Evolutionary conservation across 2,888 invertebrate genomes (phyloP), one percentile per base, ranked within the genome.

Genomic region (Nesidiocoris tenuis): DNA sequence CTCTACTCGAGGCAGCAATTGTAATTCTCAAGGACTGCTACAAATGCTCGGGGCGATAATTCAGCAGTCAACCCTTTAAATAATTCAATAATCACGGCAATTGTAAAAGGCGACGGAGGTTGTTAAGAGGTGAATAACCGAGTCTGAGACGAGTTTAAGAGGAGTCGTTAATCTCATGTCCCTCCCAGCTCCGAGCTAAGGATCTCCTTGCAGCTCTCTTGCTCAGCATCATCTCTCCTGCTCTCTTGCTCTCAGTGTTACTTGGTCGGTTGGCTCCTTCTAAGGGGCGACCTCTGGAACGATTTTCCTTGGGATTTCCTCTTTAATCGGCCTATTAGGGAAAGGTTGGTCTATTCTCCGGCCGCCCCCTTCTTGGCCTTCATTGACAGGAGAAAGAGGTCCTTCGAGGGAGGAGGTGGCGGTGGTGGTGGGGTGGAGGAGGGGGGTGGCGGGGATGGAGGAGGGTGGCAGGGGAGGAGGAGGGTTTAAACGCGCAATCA

Each of bases 301-400:
- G 57, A 70, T 70, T 70, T 70, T 70, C 70, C 61, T 61, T 61
- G 70, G 67, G 61, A 59, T 70, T 70, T 59, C 70, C 61, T 25
- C 70, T 70, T 70, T 70, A 70, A 70, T 70, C 70, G 70, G 70
- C 70, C 70, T 70, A 70, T 70, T 70, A 70, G 70, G 17, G 22
- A 55, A 22, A 22, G 70, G 22, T 39, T 23, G 59, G 19, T n/a
- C n/a, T 59, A 39, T 19, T 59, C 59, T 59, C 3, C 7, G n/a
- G 17, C 59, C n/a, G n/a, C 57, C 39, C 56, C 9, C n/a, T 23
- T 24, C 21, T 55, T 55, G n/a, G 59, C 24, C 70, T 70, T 70
- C 59, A 70, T 70, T 25, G 22, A 17, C 39, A 17, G 21, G 22
- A 67, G 23, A 23, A 22, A 19, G 24, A 19, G n/a, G 59, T 5